Base-by-base conservation (phyloP, 2,113 vertebrate species). In the Coptodon rendalli region DNA sequence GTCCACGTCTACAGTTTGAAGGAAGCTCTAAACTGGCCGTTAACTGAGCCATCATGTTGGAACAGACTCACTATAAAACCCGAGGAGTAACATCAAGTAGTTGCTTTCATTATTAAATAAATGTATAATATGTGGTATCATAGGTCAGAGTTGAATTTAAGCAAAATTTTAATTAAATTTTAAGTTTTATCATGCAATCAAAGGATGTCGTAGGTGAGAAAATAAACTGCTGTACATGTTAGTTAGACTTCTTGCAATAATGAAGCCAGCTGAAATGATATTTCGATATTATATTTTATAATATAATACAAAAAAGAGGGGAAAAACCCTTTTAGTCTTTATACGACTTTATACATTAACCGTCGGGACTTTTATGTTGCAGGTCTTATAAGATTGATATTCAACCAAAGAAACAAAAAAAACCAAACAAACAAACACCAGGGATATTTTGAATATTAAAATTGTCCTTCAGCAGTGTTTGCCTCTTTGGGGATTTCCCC, bases 1-100 rank as follows among this genome's bases (percentile, higher is more conserved):
- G 93, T 91, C 93, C 89, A 94, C 91, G 90, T 94, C 80, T 17
- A 68, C 91, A 90, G 56, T 31, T 48, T 17, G 5, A n/a, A 13
- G 53, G 59, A 50, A 9, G 22, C 71, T 19, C 6, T 36, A n/a
- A 43, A 5, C 3, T 59, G 61, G 17, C 24, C 40, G 16, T 29
- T 48, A 78, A 7, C 16, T 52, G 45, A 31, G 45, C 24, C 68
- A 27, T 43, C 22, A 2, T 73, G 68, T 17, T 45, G 66, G 38
- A 40, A 73, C 68, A 48, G 40, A 10, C 40, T 11, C 2, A 11
- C 40, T 48, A 16, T 48, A 68, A 68, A 68, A 68, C 34, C 63
- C 4, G 19, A 66, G 36, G 12, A 38, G 11, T 68, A 38, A 38
- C 11, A 68, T 38, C 34, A 68, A 68, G 34, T 68, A 68, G 63